These are phyloP conservation scores for Calosoma granatense DNA, from an alignment of 1,140 invertebrate species.

Conservation along the genomic window DNA sequence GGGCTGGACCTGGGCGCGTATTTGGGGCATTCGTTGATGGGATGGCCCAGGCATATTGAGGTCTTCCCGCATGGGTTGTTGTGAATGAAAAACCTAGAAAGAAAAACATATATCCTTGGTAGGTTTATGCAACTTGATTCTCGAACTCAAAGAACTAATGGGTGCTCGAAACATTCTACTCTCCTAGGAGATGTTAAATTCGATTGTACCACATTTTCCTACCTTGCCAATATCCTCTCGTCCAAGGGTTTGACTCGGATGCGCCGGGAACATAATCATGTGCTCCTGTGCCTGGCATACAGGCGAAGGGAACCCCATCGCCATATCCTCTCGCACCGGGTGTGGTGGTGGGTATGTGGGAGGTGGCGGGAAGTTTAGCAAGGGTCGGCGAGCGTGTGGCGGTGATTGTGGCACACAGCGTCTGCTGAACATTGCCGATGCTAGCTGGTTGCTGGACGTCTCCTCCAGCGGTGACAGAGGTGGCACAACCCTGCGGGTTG, in stretches of 20 bases:
- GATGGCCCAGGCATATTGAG: neutral
- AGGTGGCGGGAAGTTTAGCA: constrained; percentile 42
- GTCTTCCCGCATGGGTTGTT: constrained; percentile 27
- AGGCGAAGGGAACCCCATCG: constrained; percentile 11
- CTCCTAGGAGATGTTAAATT: too few relatives aligned
- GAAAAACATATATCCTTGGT: too few relatives aligned
- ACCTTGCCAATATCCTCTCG: constrained; percentile 12
- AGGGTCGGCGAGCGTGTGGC: constrained; percentile 29
- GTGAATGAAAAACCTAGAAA: constrained; percentile 19
- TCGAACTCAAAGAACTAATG: too few relatives aligned
- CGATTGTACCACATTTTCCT: too few relatives aligned
- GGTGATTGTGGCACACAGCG: constrained; percentile 16
- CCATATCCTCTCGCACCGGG: neutral
- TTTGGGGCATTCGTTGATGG: constrained; percentile 6
- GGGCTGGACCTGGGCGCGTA: constrained; percentile 16
- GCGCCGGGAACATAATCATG: constrained; percentile 20
- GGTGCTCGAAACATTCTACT: too few relatives aligned
- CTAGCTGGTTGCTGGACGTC: neutral
- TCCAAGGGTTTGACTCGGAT: constrained; percentile 14
- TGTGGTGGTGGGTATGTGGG: constrained; percentile 41
- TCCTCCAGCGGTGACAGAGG: neutral
- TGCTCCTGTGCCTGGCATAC: constrained; percentile 26
- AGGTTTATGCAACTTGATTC: too few relatives aligned
- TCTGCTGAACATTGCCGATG: neutral
- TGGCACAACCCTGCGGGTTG: neutral